Percentiles rank a stretch among this genome's conserved stretches.
phyloP scores from a whole-genome alignment of 2,113 vertebrate genomes.

The Serilophus lunatus region DNA sequence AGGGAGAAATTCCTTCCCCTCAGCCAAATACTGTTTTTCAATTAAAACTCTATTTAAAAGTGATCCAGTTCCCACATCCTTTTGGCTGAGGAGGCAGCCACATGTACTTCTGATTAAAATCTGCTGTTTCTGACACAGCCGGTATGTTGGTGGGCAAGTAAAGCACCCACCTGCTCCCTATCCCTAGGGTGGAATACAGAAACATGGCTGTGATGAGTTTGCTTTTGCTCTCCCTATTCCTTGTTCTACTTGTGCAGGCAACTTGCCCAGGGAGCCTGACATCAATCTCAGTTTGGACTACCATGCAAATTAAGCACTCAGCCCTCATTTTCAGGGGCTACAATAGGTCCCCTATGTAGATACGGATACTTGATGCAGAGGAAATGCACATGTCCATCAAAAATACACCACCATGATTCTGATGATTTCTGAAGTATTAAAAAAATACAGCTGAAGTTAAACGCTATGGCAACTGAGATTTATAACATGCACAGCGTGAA shows the following conservation, averaged over 20 bases:
- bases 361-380: neutral
- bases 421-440: neutral
- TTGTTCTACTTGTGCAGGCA: neutral
- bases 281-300: neutral
- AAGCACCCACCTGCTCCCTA: neutral
- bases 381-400: neutral
- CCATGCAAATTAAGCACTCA: neutral
- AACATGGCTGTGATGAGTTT: accelerated
- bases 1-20: neutral
- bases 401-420: neutral
- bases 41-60: neutral
- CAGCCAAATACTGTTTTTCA: neutral
- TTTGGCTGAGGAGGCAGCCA: neutral
- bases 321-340: neutral
- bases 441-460: neutral
- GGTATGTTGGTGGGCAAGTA: neutral
- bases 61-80: neutral
- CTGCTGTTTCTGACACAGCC: neutral
- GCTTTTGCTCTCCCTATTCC: neutral
- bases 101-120: neutral
- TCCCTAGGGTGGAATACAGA: neutral
- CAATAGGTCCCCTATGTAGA: neutral
- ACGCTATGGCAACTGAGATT: neutral
- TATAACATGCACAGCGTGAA: neutral
- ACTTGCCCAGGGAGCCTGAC: neutral